phyloP scores from a whole-genome alignment of 1,140 invertebrate species.

The Saccostrea glomerata region DNA sequence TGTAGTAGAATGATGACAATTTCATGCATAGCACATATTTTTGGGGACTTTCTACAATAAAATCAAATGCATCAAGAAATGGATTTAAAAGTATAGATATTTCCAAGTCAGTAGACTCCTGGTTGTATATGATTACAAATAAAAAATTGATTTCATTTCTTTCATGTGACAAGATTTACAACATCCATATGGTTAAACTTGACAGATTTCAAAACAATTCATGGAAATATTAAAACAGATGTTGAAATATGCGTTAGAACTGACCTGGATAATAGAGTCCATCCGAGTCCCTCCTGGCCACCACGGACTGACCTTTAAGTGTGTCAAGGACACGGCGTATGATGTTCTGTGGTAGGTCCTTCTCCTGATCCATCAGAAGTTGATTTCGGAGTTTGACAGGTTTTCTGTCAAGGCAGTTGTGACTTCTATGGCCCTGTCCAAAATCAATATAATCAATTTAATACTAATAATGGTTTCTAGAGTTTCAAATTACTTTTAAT shows the following conservation, averaged over 20 bases:
- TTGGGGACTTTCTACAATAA: no score
- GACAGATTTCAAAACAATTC: no score
- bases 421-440: slow-evolving; percentile 20
- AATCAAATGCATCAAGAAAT: no score
- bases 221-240: neutral
- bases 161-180: no score
- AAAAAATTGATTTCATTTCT: neutral
- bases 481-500: slow-evolving; percentile 25
- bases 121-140: no score
- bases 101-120: no score
- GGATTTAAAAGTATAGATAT: no score
- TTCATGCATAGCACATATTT: no score
- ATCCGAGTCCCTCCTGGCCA: slow-evolving; percentile 69
- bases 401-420: slow-evolving; percentile 39
- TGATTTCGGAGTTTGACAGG: slow-evolving; percentile 3
- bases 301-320: slow-evolving; percentile 65
- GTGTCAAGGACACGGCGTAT: slow-evolving; percentile 55
- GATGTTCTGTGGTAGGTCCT: slow-evolving; percentile 22
- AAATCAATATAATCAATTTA: slow-evolving; percentile 5
- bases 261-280: slow-evolving; percentile 74
- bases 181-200: no score
- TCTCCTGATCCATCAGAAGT: slow-evolving; percentile 11
- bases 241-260: neutral
- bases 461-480: neutral
- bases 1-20: no score